Conservation (phyloP, 1,140 invertebrate species). For the Micrasema minimum region DNA sequence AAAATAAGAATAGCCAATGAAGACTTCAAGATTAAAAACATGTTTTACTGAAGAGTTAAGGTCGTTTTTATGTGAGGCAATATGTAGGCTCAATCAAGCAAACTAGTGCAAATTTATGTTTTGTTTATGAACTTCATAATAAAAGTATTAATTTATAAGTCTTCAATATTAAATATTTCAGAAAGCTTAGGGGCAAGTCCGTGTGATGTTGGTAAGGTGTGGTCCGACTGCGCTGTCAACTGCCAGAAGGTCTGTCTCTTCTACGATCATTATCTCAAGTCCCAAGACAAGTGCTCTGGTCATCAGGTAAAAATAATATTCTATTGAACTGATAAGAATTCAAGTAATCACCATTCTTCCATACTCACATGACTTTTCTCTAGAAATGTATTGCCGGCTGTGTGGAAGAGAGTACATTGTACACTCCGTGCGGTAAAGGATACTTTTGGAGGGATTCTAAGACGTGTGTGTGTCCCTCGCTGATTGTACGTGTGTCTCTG, state of each 20-base stretch:
- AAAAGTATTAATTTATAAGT: too few species aligned
- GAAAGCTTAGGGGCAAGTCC: not conserved
- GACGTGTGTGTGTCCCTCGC: constrained; percentile 75
- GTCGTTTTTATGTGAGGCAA: too few species aligned
- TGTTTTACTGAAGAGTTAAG: too few species aligned
- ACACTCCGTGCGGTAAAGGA: constrained; percentile 33
- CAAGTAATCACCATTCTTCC: too few species aligned
- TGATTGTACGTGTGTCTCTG: constrained; percentile 77
- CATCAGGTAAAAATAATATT: constrained; percentile 13
- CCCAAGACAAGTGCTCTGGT: constrained; percentile 25
- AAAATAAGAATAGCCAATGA: too few species aligned
- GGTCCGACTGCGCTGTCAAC: constrained; percentile 68
- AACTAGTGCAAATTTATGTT: too few species aligned
- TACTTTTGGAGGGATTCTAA: constrained; percentile 73
- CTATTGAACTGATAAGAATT: too few species aligned
- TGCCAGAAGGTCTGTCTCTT: constrained; percentile 68
- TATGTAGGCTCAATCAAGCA: too few species aligned
- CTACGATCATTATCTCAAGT: constrained; percentile 40
- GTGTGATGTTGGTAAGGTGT: constrained; percentile 55
- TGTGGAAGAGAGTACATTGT: constrained; percentile 33
- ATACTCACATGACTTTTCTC: too few species aligned
- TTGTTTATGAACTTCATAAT: too few species aligned
- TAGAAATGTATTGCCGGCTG: constrained; percentile 48
- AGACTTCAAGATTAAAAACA: too few species aligned
- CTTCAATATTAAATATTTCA: constrained; percentile 6